phyloP scores from a whole-genome alignment of 2,797 vertebrate species.

The Manis crassicaudata region DNA sequence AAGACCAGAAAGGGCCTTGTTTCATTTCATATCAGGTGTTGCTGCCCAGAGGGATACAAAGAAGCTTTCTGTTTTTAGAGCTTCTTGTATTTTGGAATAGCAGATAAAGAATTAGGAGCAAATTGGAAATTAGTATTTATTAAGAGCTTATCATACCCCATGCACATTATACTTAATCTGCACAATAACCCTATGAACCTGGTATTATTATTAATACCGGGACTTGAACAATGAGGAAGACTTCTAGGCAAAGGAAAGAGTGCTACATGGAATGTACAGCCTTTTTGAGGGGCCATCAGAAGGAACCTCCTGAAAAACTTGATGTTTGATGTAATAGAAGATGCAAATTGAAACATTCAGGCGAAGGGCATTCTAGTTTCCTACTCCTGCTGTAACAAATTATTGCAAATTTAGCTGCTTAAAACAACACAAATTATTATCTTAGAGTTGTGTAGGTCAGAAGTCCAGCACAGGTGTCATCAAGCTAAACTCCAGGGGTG shows the following conservation, averaged over 20 bases:
- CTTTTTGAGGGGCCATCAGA: neutral
- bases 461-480: neutral
- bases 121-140: constrained; percentile 44
- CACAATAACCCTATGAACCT: neutral
- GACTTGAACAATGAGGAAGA: neutral
- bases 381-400: neutral
- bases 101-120: constrained; percentile 19
- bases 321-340: neutral
- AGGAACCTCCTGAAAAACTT: constrained; percentile 15
- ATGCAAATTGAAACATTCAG: neutral
- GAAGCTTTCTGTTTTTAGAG: constrained; percentile 50
- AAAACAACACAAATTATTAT: neutral
- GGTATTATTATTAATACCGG: neutral
- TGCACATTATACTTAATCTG: constrained; percentile 33
- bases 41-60: constrained; percentile 38
- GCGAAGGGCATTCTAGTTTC: neutral
- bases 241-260: neutral
- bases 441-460: neutral
- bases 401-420: neutral
- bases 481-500: neutral
- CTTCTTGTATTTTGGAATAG: constrained; percentile 27
- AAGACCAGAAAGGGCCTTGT: constrained; percentile 22
- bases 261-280: neutral
- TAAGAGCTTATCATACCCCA: constrained; percentile 23
- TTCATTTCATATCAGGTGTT: constrained; percentile 51